Base-by-base conservation (phyloP, 2,888 invertebrate genomes). In the Myopa tessellatipennis region DNA sequence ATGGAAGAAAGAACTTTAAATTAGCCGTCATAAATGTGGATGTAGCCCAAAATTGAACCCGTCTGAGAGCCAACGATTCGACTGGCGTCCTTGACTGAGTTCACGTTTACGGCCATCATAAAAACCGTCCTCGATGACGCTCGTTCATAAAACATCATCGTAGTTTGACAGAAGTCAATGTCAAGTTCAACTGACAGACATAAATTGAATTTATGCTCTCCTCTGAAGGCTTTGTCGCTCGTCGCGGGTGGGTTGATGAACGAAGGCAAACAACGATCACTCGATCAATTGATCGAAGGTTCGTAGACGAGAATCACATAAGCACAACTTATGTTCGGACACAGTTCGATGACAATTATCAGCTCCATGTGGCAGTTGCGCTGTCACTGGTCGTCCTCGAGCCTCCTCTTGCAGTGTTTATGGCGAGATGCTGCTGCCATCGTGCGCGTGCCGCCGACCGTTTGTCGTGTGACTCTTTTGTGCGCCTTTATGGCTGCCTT, bases 381-480 rank as follows among this genome's bases (percentile, higher is more conserved):
- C 58, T 72, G 60, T 40, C 67, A 26, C 26, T 63, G 50, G 26
- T 36, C 14, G 58, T 16, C 34, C n/a, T 50, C 36, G 10, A 45
- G 26, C 26, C 26, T 26, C 26, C 14, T n/a, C 18, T 45, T 52
- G 16, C 8, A 10, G 38, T 5, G 60, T 5, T 55, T 8, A 18
- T 18, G 10, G 55, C 18, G n/a, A n/a, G n/a, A n/a, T 36, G 16
- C 2, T 72, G 60, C 61, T n/a, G 55, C 10, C 76, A 79, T 63
- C 74, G 70, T 79, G 71, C 82, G 82, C 82, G 82, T 82, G 82
- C 81, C 81, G 77, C 79, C 78, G 78, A 79, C 78, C 80, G 80
- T 77, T 79, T 79, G 81, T 81, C 81, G 81, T 80, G 81, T 74
- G 82, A 68, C 82, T 38, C 55, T 60, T 50, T 36, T 68, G 74